These are phyloP conservation scores for Monochamus saltuarius DNA, from an alignment of 1,140 invertebrate species.

Conservation along the genomic window DNA sequence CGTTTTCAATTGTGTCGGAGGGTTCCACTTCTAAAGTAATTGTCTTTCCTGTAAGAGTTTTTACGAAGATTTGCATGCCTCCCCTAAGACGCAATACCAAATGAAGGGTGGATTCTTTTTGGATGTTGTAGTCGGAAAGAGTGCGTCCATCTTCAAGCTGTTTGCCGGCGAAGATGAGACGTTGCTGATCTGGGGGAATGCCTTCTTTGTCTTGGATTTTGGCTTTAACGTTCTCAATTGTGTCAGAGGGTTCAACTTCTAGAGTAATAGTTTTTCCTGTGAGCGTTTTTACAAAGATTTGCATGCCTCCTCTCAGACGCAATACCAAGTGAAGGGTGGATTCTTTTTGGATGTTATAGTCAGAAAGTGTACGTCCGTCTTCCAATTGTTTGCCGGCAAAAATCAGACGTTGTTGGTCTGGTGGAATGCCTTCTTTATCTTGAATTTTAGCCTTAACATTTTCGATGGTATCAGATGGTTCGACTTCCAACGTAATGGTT, in stretches of 20 bases:
- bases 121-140: slow-evolving; percentile 24
- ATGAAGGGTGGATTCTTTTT: slow-evolving; percentile 82
- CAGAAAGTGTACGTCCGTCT: slow-evolving; percentile 57
- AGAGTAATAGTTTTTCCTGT: slow-evolving; percentile 17
- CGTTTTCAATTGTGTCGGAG: slow-evolving; percentile 76
- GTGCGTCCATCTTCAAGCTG: slow-evolving; percentile 21
- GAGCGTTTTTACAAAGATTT: slow-evolving; percentile 54
- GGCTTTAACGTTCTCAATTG: slow-evolving; percentile 67
- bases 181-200: slow-evolving; percentile 17
- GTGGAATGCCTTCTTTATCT: slow-evolving; percentile 70
- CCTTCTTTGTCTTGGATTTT: slow-evolving; percentile 62
- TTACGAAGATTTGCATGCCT: slow-evolving; percentile 76
- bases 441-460: slow-evolving; percentile 79
- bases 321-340: slow-evolving; percentile 69
- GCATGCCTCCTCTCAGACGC: slow-evolving; percentile 70
- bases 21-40: slow-evolving; percentile 78
- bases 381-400: slow-evolving; percentile 75
- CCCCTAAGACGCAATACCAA: slow-evolving; percentile 69
- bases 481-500: slow-evolving; percentile 76
- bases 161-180: slow-evolving; percentile 20
- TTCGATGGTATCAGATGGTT: slow-evolving; percentile 75
- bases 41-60: slow-evolving; percentile 75
- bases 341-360: slow-evolving; percentile 19
- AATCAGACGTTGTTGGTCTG: slow-evolving; percentile 69
- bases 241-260: slow-evolving; percentile 49